Conservation (phyloP, 2,888 invertebrate genomes). For the Rhagophthalmus giganteus region DNA sequence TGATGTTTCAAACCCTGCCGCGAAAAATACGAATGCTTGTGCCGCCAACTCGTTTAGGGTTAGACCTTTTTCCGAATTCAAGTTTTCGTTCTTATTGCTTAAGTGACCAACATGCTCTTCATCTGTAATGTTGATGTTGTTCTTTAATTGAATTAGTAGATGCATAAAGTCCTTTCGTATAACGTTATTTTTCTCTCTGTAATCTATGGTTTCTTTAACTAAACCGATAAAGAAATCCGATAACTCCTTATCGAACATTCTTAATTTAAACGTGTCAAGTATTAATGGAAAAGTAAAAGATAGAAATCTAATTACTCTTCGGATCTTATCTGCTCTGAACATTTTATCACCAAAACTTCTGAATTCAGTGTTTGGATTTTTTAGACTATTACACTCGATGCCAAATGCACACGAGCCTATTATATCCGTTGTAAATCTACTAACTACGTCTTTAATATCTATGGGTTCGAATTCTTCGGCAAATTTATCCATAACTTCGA, state of each 20-base stretch:
- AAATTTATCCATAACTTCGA: not conserved
- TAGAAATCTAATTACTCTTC: not conserved
- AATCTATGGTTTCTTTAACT: slow-evolving; percentile 54
- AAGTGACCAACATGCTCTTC: too few relatives aligned
- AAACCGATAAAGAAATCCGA: slow-evolving; percentile 37
- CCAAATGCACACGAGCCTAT: not conserved
- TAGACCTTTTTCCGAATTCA: too few relatives aligned
- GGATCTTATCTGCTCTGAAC: not conserved
- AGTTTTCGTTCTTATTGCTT: too few relatives aligned
- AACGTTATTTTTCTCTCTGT: slow-evolving; percentile 54
- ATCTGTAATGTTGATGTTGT: too few relatives aligned
- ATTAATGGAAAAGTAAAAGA: not conserved
- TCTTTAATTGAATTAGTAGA: too few relatives aligned
- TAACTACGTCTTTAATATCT: not conserved
- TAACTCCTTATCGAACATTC: not conserved
- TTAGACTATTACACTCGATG: not conserved
- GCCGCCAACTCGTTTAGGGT: too few relatives aligned
- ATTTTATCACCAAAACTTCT: not conserved
- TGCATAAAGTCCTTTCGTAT: too few relatives aligned
- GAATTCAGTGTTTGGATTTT: not conserved
- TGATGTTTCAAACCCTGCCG: too few relatives aligned
- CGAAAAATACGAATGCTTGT: too few relatives aligned
- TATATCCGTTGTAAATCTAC: not conserved
- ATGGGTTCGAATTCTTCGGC: not conserved
- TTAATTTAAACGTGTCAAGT: not conserved